Percentiles rank a stretch among this genome's conserved stretches.
Conservation (phyloP, 2,113 vertebrate species). For the Felis chaus region DNA sequence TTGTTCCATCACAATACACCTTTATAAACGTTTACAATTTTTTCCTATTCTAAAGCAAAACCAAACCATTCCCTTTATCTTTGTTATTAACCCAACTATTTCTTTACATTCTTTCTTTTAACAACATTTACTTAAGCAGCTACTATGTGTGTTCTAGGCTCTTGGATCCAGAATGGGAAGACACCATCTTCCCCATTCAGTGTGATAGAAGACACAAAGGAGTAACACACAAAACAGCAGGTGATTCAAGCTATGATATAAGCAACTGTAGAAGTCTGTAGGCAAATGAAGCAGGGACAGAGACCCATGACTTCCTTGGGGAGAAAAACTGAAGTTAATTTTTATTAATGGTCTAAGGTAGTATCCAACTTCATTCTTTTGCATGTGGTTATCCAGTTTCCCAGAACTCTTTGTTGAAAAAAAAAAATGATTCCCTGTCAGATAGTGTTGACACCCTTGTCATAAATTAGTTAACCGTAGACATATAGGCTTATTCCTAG, state of each 20-base stretch:
- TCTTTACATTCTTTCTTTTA: background rate
- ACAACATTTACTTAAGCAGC: background rate
- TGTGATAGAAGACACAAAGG: background rate
- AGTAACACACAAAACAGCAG: background rate
- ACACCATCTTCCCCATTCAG: background rate
- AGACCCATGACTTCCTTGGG: background rate
- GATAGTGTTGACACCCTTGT: background rate
- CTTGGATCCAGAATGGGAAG: background rate
- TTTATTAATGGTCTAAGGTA: background rate
- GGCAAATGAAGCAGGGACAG: background rate
- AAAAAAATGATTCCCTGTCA: background rate
- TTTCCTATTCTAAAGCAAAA: background rate
- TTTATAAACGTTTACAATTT: background rate
- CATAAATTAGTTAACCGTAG: background rate
- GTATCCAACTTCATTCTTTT: background rate
- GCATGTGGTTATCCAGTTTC: background rate
- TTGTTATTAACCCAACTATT: constrained; percentile 12
- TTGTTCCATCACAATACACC: background rate
- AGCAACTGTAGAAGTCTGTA: background rate
- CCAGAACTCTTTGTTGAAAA: background rate
- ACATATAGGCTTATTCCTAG: background rate
- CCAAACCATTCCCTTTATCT: background rate
- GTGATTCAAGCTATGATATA: background rate
- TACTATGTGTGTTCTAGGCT: background rate
- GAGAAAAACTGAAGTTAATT: background rate